Evolutionary conservation across 2,888 invertebrate species (phyloP).

Genomic region (Xestia c-nigrum): DNA sequence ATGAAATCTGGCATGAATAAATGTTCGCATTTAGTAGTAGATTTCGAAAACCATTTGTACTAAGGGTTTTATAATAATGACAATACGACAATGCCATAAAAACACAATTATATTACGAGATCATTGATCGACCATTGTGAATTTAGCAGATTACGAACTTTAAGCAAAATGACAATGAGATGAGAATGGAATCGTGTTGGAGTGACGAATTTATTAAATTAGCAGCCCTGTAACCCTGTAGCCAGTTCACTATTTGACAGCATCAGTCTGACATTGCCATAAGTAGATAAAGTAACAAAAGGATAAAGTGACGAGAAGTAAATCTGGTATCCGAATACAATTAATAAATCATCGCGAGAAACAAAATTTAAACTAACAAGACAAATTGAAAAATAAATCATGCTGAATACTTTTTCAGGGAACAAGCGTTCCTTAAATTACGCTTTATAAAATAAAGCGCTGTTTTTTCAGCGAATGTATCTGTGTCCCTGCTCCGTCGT

Average conservation of each 20-base stretch:
- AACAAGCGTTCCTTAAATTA: slow-evolving; percentile 59
- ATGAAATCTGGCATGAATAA: no score
- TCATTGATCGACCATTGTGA: no score
- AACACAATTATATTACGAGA: no score
- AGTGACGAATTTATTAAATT: no score
- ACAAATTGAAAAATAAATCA: slow-evolving; percentile 63
- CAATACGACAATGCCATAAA: no score
- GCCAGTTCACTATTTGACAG: neutral
- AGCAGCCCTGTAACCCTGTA: no score
- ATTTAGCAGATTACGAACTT: no score
- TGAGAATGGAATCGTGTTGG: no score
- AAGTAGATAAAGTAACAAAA: neutral
- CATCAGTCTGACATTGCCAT: neutral
- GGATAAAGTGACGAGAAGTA: slow-evolving; percentile 7
- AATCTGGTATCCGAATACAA: slow-evolving; percentile 8
- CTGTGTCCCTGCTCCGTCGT: slow-evolving; percentile 50
- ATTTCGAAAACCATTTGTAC: no score
- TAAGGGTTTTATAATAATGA: no score
- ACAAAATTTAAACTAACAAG: slow-evolving; percentile 52
- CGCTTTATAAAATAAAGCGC: slow-evolving; percentile 61
- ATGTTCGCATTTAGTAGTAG: no score
- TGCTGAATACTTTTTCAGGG: slow-evolving; percentile 54
- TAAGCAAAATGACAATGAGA: no score
- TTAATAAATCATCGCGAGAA: slow-evolving; percentile 37
- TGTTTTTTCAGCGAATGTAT: slow-evolving; percentile 59